These are phyloP conservation scores for Rhynchonycteris naso DNA, from an alignment of 2,797 vertebrate species.

Conservation along the genomic window DNA sequence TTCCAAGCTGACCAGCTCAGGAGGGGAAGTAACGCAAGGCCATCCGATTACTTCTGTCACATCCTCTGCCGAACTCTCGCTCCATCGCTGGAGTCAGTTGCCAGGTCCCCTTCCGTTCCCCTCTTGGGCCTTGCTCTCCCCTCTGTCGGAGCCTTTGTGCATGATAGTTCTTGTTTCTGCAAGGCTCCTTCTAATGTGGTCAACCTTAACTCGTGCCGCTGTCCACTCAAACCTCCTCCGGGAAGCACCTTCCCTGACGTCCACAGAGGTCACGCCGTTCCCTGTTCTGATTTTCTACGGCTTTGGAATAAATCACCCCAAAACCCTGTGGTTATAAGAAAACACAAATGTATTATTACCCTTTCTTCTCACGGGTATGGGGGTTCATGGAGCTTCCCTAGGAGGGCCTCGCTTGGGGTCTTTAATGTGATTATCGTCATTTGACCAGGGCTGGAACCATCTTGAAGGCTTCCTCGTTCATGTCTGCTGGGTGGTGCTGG, in stretches of 20 bases:
- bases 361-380: rapidly evolving
- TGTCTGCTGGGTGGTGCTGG: not conserved
- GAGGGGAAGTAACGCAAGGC: not conserved
- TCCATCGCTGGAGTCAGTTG: rapidly evolving
- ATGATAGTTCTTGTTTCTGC: not conserved
- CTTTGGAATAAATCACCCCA: not conserved
- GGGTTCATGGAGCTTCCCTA: too few relatives aligned
- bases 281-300: not conserved
- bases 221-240: not conserved
- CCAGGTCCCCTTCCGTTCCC: not conserved
- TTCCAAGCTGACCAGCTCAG: not conserved
- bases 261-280: not conserved
- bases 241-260: not conserved
- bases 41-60: too few relatives aligned
- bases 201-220: not conserved
- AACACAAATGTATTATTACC: rapidly evolving
- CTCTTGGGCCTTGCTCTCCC: not conserved
- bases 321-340: not conserved
- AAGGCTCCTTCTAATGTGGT: not conserved
- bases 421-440: rapidly evolving
- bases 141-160: not conserved
- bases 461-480: not conserved
- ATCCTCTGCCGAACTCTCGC: not conserved
- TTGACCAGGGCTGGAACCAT: too few relatives aligned
- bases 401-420: not conserved